Percentiles rank a stretch among this genome's conserved stretches.
Evolutionary conservation across 2,113 vertebrate species (phyloP).

Genomic region (Anhinga anhinga): DNA sequence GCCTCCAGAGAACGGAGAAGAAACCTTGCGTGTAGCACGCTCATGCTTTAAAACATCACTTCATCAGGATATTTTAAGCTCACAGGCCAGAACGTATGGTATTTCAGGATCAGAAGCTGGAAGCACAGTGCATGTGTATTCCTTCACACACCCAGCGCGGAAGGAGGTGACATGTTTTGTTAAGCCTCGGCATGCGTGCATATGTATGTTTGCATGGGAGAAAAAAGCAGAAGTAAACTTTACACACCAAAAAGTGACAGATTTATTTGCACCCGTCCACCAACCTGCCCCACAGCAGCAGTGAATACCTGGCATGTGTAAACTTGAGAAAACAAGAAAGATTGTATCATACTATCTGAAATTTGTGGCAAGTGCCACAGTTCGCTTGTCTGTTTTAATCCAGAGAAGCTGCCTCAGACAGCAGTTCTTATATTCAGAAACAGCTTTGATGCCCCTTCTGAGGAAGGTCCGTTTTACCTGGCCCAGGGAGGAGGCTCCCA

Average conservation of each 20-base stretch:
- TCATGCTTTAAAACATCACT: constrained; percentile 55
- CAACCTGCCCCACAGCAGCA: constrained; percentile 62
- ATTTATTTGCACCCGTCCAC: constrained; percentile 63
- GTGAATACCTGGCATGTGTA: constrained; percentile 47
- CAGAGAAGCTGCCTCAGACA: not conserved
- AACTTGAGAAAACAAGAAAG: constrained; percentile 72
- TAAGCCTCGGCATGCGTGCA: not conserved
- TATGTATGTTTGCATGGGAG: not conserved
- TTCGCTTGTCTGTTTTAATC: not conserved
- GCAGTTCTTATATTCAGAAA: not conserved
- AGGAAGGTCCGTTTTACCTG: not conserved
- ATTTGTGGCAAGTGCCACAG: not conserved
- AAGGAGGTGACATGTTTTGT: constrained; percentile 36
- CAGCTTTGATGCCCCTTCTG: not conserved
- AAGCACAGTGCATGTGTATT: constrained; percentile 47
- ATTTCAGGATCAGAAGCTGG: constrained; percentile 68
- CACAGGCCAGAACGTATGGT: constrained; percentile 54
- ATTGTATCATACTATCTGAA: not conserved
- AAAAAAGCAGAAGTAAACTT: constrained; percentile 53
- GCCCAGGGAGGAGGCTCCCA: not conserved
- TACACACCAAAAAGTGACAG: constrained; percentile 22
- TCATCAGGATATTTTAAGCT: constrained; percentile 65
- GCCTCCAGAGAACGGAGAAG: constrained; percentile 55
- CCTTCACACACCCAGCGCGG: constrained; percentile 35
- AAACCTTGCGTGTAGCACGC: not conserved